These are phyloP conservation scores for Anthophora plumipes DNA, from an alignment of 2,888 invertebrate species.

Conservation along the genomic window DNA sequence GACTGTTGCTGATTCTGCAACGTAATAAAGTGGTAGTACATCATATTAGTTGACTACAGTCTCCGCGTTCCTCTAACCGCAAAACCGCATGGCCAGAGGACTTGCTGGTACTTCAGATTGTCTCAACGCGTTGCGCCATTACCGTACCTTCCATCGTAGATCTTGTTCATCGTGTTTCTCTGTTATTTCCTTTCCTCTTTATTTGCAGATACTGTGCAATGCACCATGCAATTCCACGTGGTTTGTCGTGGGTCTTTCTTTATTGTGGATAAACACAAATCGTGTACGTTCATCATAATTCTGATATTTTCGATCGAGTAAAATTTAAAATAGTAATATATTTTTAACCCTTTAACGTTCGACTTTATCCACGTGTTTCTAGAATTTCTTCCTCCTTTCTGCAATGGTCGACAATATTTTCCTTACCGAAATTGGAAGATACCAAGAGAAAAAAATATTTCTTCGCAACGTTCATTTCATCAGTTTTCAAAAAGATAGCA, in stretches of 20 bases:
- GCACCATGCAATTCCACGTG: background rate
- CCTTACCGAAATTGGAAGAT: no score
- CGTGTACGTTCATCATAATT: background rate
- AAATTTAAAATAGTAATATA: no score
- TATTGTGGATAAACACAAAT: background rate
- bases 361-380: no score
- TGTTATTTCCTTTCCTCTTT: slow-evolving; percentile 40
- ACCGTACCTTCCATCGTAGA: slow-evolving; percentile 42
- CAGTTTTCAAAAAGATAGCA: no score
- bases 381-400: no score
- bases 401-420: no score
- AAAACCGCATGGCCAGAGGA: slow-evolving; percentile 44
- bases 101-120: slow-evolving; percentile 58
- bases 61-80: slow-evolving; percentile 50
- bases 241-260: background rate
- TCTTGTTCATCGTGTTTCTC: slow-evolving; percentile 28
- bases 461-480: no score
- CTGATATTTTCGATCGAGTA: no score
- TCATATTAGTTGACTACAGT: slow-evolving; percentile 50
- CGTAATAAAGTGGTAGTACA: slow-evolving; percentile 48
- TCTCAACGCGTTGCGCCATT: slow-evolving; percentile 64
- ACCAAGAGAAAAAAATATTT: no score
- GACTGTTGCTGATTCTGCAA: slow-evolving; percentile 32
- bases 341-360: no score
- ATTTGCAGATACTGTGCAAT: slow-evolving; percentile 10